These are phyloP conservation scores for Nixonia krombeini DNA, from an alignment of 1,140 invertebrate species.

Conservation along the genomic window DNA sequence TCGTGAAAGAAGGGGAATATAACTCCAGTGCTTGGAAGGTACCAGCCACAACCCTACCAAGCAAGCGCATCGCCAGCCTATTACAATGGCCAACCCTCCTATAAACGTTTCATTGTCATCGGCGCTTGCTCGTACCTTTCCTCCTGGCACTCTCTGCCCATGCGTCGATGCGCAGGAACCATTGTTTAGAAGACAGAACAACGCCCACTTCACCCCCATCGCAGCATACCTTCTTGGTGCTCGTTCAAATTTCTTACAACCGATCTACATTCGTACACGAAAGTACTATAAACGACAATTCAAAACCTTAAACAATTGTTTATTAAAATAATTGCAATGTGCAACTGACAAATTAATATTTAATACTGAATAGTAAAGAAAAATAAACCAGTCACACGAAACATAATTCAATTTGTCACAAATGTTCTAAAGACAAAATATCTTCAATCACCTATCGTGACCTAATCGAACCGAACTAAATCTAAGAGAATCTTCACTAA, in stretches of 20 bases:
- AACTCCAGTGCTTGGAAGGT: background rate
- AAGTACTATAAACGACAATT: no score
- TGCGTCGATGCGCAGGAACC: conserved; percentile 68
- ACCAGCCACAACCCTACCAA: conserved; percentile 54
- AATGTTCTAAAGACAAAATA: no score
- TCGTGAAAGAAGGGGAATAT: background rate
- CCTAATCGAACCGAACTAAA: no score
- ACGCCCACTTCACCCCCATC: conserved; percentile 37
- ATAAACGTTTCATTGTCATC: conserved; percentile 69
- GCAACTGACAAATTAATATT: no score
- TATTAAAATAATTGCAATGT: no score
- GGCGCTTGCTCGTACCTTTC: conserved; percentile 39
- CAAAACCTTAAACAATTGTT: no score
- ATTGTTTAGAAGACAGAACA: conserved; percentile 61
- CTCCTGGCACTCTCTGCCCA: conserved; percentile 60
- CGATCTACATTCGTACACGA: no score
- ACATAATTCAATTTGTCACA: no score
- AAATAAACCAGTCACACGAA: no score
- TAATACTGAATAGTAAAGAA: no score
- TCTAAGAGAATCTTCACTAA: no score
- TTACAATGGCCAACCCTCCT: conserved; percentile 68
- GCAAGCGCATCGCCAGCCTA: conserved; percentile 69
- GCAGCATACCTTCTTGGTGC: background rate
- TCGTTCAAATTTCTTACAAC: background rate
- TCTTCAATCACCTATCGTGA: no score